Evolutionary conservation across 1,140 invertebrate genomes (phyloP).

Genomic region (Orchestia grillus): DNA sequence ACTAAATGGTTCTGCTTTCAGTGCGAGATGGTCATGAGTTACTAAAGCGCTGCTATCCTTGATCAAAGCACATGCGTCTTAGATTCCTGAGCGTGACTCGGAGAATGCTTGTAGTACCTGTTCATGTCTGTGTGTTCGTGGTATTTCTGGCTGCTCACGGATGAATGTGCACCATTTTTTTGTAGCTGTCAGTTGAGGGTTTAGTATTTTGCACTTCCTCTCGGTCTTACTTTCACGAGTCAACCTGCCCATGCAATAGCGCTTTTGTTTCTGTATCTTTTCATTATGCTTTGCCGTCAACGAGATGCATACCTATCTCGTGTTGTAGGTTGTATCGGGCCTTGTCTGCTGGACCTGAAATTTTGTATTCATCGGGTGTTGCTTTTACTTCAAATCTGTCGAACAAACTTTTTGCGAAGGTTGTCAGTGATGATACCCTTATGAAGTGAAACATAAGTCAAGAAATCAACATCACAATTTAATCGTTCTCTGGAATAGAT

Average conservation of each 20-base stretch:
- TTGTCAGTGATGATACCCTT: too few relatives aligned
- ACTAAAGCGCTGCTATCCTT: too few relatives aligned
- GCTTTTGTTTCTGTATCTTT: background rate
- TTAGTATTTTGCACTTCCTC: background rate
- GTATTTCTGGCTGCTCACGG: background rate
- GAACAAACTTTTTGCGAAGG: too few relatives aligned
- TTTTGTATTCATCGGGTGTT: background rate
- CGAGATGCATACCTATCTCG: background rate
- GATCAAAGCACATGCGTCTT: background rate
- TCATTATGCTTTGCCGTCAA: background rate
- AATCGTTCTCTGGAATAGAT: background rate
- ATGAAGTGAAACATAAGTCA: background rate
- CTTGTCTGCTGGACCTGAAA: background rate
- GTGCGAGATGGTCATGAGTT: too few relatives aligned
- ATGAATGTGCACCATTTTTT: background rate
- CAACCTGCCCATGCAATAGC: background rate
- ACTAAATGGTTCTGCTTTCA: too few relatives aligned
- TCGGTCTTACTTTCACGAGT: background rate
- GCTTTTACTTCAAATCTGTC: too few relatives aligned
- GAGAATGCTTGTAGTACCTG: background rate
- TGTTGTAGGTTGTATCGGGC: background rate
- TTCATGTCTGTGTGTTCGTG: background rate
- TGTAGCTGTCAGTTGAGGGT: background rate
- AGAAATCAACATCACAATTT: background rate
- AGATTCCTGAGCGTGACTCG: background rate